phyloP scores from a whole-genome alignment of 2,797 vertebrate species.

The Coccyzus lansbergi region DNA sequence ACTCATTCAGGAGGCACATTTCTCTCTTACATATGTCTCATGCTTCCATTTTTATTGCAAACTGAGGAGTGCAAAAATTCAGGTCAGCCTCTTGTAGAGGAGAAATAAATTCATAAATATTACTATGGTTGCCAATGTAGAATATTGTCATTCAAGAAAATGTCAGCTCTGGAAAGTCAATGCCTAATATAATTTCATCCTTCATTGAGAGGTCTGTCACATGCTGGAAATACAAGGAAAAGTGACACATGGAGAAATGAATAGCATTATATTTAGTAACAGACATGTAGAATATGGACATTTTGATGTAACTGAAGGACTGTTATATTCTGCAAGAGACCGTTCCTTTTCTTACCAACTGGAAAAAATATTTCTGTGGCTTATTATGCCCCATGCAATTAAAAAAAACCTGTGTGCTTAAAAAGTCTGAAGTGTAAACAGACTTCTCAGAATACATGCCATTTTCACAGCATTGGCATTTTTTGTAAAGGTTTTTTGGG shows the following conservation, averaged over 20 bases:
- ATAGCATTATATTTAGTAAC: conserved; percentile 21
- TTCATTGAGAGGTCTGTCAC: conserved; percentile 10
- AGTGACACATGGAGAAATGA: not conserved
- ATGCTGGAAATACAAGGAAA: not conserved
- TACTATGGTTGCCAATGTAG: not conserved
- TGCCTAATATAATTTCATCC: conserved; percentile 11
- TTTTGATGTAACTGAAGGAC: not conserved
- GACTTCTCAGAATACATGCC: not conserved
- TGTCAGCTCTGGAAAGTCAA: not conserved
- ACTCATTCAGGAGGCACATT: not conserved
- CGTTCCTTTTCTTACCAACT: not conserved
- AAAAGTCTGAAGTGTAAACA: not conserved
- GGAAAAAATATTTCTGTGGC: not conserved
- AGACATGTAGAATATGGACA: not conserved
- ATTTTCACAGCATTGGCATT: not conserved
- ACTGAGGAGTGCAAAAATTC: conserved; percentile 12
- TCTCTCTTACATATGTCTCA: not conserved
- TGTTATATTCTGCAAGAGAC: not conserved
- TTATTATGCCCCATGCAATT: not conserved
- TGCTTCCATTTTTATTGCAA: not conserved
- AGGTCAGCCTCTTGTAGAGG: not conserved
- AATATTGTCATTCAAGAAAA: conserved; percentile 23
- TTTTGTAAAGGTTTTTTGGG: not conserved
- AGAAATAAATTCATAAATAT: conserved; percentile 8
- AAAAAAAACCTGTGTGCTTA: rapidly evolving